phyloP scores from a whole-genome alignment of 1,140 invertebrate species.

The Phocides pigmalion region DNA sequence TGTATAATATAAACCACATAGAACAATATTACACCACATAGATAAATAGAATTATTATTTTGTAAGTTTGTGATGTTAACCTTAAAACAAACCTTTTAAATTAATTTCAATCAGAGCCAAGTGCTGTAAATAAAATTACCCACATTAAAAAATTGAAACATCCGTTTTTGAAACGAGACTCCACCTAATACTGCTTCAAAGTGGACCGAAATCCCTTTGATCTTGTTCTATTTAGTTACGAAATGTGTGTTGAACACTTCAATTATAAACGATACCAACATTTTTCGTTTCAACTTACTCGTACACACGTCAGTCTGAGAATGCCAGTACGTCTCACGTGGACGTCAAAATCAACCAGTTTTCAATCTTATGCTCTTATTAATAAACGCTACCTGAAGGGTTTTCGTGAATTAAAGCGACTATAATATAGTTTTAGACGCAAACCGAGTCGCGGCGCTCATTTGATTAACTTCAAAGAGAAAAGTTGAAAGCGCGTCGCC shows the following conservation, averaged over 20 bases:
- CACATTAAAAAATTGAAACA: conserved; percentile 46
- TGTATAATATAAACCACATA: no score
- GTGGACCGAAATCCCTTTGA: conserved; percentile 67
- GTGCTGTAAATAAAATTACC: conserved; percentile 21
- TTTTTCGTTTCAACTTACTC: conserved; percentile 62
- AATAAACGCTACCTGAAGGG: conserved; percentile 1
- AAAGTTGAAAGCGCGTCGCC: conserved; percentile 74
- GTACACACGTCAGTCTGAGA: conserved; percentile 49
- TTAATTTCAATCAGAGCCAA: background rate
- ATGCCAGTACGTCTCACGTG: conserved; percentile 26
- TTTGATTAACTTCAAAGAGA: conserved; percentile 80
- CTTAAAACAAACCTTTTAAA: no score
- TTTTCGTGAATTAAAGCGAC: conserved; percentile 15
- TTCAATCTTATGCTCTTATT: conserved; percentile 11
- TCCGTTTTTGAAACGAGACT: conserved; percentile 47
- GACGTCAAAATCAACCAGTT: conserved; percentile 4
- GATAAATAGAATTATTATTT: no score
- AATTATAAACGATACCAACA: conserved; percentile 63
- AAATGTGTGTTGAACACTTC: conserved; percentile 65
- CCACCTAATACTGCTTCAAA: conserved; percentile 69
- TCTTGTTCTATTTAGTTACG: conserved; percentile 73
- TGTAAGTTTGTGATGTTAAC: no score
- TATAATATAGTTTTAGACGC: conserved; percentile 72
- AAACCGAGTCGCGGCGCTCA: conserved; percentile 65
- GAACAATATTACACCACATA: no score